Percentiles rank a stretch among this genome's conserved stretches.
Conservation (phyloP, 1,140 invertebrate species). For the Trichonephila clavata region DNA sequence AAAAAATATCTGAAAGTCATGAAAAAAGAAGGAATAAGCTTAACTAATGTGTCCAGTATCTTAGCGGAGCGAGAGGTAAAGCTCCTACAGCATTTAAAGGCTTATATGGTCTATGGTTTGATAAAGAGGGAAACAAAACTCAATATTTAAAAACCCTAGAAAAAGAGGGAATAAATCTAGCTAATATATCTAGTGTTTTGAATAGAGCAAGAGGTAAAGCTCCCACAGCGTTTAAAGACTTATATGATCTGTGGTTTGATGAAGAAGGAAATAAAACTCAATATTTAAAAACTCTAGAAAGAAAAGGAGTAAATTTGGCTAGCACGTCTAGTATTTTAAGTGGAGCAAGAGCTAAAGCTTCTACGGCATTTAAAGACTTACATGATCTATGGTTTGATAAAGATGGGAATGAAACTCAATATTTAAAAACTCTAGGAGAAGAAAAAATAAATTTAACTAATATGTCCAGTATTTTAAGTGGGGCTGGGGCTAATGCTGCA, state of each 20-base stretch:
- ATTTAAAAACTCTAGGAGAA: constrained; percentile 52
- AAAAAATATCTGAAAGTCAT: constrained; percentile 48
- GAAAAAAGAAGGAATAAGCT: neutral
- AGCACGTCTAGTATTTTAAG: constrained; percentile 26
- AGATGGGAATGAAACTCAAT: constrained; percentile 16
- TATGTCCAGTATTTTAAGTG: constrained; percentile 22
- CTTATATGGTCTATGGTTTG: constrained; percentile 34
- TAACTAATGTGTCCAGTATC: constrained; percentile 20
- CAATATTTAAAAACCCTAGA: constrained; percentile 51
- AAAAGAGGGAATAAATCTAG: constrained; percentile 27
- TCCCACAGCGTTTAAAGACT: constrained; percentile 47
- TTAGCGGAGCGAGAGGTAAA: constrained; percentile 21
- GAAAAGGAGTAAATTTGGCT: neutral
- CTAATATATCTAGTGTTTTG: constrained; percentile 28
- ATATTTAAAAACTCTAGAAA: constrained; percentile 29
- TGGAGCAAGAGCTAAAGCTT: constrained; percentile 23
- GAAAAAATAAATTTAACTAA: constrained; percentile 19
- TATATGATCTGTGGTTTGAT: constrained; percentile 62
- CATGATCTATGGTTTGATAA: constrained; percentile 39
- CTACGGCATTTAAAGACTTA: constrained; percentile 33
- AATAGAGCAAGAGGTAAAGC: constrained; percentile 22
- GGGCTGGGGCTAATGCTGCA: constrained; percentile 16
- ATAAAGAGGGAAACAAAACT: no score
- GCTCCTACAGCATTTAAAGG: constrained; percentile 7
- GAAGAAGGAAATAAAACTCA: constrained; percentile 42